Conservation (phyloP, 2,888 invertebrate genomes). For the Cantharis lateralis region DNA sequence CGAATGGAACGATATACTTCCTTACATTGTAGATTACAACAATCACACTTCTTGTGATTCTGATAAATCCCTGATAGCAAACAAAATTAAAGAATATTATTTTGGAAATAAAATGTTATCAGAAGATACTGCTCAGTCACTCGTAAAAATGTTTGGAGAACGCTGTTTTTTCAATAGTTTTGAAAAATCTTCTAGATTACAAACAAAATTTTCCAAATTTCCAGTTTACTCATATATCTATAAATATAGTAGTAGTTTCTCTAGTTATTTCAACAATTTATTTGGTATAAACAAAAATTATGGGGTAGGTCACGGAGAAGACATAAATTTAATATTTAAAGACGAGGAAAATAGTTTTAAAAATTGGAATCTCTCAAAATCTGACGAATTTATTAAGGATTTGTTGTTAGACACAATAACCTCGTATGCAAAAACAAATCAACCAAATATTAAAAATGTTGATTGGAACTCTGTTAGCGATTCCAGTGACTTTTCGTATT, state of each 20-base stretch:
- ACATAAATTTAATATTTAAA: not conserved
- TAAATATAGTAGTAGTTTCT: not conserved
- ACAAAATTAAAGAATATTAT: conserved; percentile 1
- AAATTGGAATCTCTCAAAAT: not conserved
- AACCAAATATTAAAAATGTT: not conserved
- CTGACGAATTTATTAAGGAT: conserved; percentile 7
- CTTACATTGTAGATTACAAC: not conserved
- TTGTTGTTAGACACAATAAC: not conserved
- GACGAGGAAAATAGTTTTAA: not conserved
- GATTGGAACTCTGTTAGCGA: not conserved
- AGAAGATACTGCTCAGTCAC: not conserved
- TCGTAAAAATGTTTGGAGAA: conserved; percentile 64
- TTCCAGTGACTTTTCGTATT: not conserved
- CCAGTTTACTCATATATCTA: conserved; percentile 62
- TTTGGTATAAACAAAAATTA: not conserved
- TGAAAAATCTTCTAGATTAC: conserved; percentile 61
- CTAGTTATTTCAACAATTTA: not conserved
- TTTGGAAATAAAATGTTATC: not conserved
- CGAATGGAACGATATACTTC: not conserved
- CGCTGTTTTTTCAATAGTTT: conserved; percentile 62
- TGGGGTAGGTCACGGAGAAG: conserved; percentile 1
- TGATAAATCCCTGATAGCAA: not conserved
- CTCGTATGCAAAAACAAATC: conserved; percentile 5
- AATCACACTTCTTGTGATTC: not conserved
- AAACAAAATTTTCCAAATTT: conserved; percentile 58